Evolutionary conservation across 2,797 vertebrate species (phyloP), one percentile per base, ranked within the genome.

Genomic region (Distichodus sexfasciatus): DNA sequence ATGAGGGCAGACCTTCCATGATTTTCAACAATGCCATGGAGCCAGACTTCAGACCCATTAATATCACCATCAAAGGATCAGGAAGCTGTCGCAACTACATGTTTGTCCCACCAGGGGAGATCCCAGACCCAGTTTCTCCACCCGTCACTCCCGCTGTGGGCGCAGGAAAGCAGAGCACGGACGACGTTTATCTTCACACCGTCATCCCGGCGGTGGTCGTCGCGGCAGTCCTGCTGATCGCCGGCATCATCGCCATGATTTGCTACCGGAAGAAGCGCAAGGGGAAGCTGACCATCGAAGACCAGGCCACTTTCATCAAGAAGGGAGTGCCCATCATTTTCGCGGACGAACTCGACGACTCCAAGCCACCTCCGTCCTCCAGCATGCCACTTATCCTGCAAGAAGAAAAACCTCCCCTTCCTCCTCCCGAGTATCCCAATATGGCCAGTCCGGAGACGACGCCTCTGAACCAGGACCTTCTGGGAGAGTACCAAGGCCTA

Each of bases 321-420:
- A 99, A 99, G 11, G 97, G 97, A 0, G 97, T 99, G 59, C 97
- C 97, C 0, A 99, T 99, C 36, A 99, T 99, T 81, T 99, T 99
- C 0, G 96, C 97, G 0, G 96, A 99, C 0, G 97, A 99, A 82
- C 91, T 99, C 7, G 97, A 98, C 0, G 96, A 98, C 87, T 96
- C 96, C 26, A 99, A 99, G 80, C 95, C 96, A 0, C 95, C 96
- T 0, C 95, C 96, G 0, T 98, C 97, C 15, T 98, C 96, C 75
- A 97, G 94, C 76, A 96, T 96, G 94, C 97, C 97, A 0, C 82
- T 99, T 73, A 98, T 99, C 76, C 93, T 99, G 6, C 95, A 97
- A 85, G 97, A 99, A 80, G 96, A 99, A 83, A 98, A 98, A 78
- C 96, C 97, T 26, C 96, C 96, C 0, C 92, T 98, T 3, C 96